Conservation (phyloP, 1,140 invertebrate genomes). For the Papilio aristodemus region DNA sequence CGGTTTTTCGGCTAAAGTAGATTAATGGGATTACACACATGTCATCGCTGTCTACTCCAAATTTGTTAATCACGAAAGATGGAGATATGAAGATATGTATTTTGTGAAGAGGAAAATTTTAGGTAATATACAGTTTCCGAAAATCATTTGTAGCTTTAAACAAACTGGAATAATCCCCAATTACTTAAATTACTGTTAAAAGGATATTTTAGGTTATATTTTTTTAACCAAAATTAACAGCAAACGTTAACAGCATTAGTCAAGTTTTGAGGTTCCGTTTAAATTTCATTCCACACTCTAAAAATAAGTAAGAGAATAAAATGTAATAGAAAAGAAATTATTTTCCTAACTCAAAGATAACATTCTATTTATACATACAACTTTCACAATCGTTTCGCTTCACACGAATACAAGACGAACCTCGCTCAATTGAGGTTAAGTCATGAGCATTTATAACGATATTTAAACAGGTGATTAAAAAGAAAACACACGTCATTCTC, state of each 20-base stretch:
- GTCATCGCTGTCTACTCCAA: neutral
- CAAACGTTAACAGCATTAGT: too few relatives aligned
- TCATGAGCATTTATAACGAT: neutral
- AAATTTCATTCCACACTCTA: neutral
- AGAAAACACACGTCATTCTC: conserved; percentile 1
- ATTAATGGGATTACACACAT: neutral
- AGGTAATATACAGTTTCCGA: too few relatives aligned
- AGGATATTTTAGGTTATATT: neutral
- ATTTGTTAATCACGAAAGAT: neutral
- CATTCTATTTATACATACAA: conserved; percentile 12
- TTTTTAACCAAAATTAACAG: too few relatives aligned
- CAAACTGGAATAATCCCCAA: too few relatives aligned
- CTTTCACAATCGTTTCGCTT: conserved; percentile 8
- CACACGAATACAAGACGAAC: neutral
- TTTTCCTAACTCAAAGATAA: neutral
- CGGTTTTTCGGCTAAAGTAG: neutral
- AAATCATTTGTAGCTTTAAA: too few relatives aligned
- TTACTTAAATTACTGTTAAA: too few relatives aligned
- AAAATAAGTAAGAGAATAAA: neutral
- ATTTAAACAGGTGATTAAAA: conserved; percentile 8
- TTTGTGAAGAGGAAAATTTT: too few relatives aligned
- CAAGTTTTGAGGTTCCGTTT: too few relatives aligned
- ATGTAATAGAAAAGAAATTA: neutral
- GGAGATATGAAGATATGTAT: too few relatives aligned
- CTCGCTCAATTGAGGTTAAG: conserved; percentile 5